phyloP scores from a whole-genome alignment of 2,113 vertebrate species.

The Sinocyclocheilus anshuiensis region DNA sequence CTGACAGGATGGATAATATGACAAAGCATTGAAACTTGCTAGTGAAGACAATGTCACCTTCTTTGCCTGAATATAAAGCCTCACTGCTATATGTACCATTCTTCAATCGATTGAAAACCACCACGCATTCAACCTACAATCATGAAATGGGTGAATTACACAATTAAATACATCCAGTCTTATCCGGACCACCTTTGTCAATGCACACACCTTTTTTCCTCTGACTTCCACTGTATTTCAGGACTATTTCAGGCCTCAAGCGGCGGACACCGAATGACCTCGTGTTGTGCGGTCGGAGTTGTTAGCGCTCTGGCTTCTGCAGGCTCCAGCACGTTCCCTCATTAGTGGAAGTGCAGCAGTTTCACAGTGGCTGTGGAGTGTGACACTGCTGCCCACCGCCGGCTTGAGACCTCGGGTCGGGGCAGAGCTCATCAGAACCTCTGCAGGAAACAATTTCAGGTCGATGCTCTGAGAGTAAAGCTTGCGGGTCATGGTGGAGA shows the following conservation, averaged over 20 bases:
- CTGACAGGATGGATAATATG: background rate
- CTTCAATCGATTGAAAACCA: background rate
- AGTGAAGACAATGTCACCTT: background rate
- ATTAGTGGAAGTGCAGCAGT: conserved; percentile 37
- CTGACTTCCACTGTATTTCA: background rate
- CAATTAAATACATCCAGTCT: background rate
- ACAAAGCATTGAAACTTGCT: background rate
- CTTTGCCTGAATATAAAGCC: background rate
- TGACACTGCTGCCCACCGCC: background rate
- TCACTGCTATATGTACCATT: background rate
- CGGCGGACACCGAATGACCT: background rate
- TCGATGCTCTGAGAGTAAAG: conserved; percentile 7
- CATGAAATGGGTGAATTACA: background rate
- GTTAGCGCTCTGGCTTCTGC: conserved; percentile 35
- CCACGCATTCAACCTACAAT: background rate
- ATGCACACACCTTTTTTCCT: background rate
- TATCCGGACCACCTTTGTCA: no score
- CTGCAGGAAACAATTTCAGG: background rate
- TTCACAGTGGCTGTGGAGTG: conserved; percentile 26
- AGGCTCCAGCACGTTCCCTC: conserved; percentile 12
- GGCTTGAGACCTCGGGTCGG: background rate
- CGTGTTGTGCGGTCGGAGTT: conserved; percentile 2
- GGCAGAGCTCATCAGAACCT: conserved; percentile 5
- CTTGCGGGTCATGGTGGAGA: background rate
- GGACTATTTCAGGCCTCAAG: conserved; percentile 9